Evolutionary conservation across 2,113 vertebrate species (phyloP), one percentile per base, ranked within the genome.

Genomic region (Panthera leo): DNA sequence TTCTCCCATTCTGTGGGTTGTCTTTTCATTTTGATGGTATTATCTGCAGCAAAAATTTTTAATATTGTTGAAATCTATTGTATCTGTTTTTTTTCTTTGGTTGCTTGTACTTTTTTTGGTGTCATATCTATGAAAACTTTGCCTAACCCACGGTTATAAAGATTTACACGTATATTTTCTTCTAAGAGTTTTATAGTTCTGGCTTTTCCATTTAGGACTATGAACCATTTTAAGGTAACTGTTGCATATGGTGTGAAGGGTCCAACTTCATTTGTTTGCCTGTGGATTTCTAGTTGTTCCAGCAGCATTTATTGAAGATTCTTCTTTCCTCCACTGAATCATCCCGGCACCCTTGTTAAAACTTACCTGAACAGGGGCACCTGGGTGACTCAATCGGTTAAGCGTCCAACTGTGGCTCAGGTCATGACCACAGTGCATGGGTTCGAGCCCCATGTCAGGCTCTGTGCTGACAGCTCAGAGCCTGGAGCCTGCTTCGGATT

Each of bases 11-110:
- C 19, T 75, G 3, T 51, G 48, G 2, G 5, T 48, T 87, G 25
- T 89, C 36, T 85, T 85, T 79, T 85, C 9, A 85, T 19, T 71
- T 84, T 34, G 3, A 45, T 85, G 61, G 68, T 84, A 63, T 51
- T 31, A 58, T 82, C 84, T 85, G 51, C n/a, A 19, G n/a, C 21
- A 84, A 5, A 78, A 14, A 2, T 71, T 48, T 78, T 70, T 89
- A 31, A 85, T 71, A 3, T 25, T 4, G 71, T 55, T 42, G 48
- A 61, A 39, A 68, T 68, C 27, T 6, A 76, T 15, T 75, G 55
- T 27, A n/a, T 53, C 48, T 65, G 16, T 36, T 73, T 58, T 73
- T 63, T 85, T 34, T 27, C 36, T 92, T 71, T 25, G 1, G 34
- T 71, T 89, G 10, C 29, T 92, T 68, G 3, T 45, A 29, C 42